These are phyloP conservation scores for Rhagoletis pomonella DNA, from an alignment of 1,140 invertebrate species.

Conservation along the genomic window DNA sequence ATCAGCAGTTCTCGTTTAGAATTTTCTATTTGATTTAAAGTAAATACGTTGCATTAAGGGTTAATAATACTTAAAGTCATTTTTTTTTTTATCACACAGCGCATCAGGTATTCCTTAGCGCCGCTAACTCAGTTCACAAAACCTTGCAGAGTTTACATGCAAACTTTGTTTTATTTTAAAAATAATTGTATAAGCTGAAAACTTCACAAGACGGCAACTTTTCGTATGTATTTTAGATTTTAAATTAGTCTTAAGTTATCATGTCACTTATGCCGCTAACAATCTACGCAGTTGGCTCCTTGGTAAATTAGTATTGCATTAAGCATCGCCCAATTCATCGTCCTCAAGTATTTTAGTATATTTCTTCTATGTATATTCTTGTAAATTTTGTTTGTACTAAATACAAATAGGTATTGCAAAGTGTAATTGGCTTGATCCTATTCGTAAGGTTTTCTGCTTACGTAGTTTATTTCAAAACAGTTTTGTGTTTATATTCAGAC, in stretches of 20 bases:
- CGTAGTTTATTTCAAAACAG: no score
- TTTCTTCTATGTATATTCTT: constrained; percentile 3
- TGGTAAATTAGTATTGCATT: constrained; percentile 43
- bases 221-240: constrained; percentile 1
- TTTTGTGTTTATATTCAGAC: no score
- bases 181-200: background rate
- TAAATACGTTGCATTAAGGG: background rate
- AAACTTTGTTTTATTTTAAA: background rate
- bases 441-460: no score
- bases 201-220: constrained; percentile 8
- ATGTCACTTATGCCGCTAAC: background rate
- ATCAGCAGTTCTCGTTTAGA: background rate
- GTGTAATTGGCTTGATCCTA: background rate
- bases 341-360: background rate
- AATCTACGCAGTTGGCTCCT: background rate
- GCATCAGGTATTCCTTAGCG: background rate
- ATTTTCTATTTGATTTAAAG: background rate
- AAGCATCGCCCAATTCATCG: background rate
- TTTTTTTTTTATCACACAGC: background rate
- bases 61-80: constrained; percentile 11
- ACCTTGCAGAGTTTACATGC: background rate
- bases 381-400: background rate
- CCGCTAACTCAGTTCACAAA: background rate
- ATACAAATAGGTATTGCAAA: background rate
- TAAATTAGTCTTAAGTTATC: constrained; percentile 7